These are phyloP conservation scores for Papilio dardanus DNA, from an alignment of 1,140 invertebrate species.

Conservation along the genomic window DNA sequence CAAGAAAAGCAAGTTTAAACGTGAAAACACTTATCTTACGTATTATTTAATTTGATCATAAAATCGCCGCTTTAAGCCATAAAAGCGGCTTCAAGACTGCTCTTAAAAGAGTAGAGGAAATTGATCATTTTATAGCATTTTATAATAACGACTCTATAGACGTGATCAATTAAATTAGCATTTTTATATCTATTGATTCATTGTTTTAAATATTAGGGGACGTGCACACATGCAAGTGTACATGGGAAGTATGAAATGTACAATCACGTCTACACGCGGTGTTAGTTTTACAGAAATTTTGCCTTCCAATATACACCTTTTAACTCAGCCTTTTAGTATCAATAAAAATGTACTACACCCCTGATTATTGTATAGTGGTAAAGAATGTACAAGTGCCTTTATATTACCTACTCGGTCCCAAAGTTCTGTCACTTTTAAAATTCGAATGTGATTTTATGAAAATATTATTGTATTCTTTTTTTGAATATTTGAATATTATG, in stretches of 20 bases:
- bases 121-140: conserved; percentile 31
- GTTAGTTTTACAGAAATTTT: not conserved
- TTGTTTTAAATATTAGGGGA: not conserved
- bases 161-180: conserved; percentile 7
- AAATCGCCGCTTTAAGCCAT: conserved; percentile 29
- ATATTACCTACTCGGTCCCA: no score
- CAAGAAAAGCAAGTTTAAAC: conserved; percentile 7
- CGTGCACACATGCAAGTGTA: not conserved
- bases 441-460: no score
- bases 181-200: not conserved
- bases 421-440: no score
- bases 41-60: conserved; percentile 33
- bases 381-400: no score
- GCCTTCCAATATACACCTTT: no score
- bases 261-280: not conserved
- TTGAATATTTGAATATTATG: no score
- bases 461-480: no score
- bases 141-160: conserved; percentile 27
- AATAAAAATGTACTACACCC: no score
- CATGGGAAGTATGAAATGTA: not conserved
- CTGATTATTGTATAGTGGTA: no score
- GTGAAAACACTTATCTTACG: conserved; percentile 26
- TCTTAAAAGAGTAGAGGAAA: conserved; percentile 26
- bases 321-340: no score
- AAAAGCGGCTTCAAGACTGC: conserved; percentile 32